Evolutionary conservation across 2,113 vertebrate genomes (phyloP).

Genomic region (Jacana jacana): DNA sequence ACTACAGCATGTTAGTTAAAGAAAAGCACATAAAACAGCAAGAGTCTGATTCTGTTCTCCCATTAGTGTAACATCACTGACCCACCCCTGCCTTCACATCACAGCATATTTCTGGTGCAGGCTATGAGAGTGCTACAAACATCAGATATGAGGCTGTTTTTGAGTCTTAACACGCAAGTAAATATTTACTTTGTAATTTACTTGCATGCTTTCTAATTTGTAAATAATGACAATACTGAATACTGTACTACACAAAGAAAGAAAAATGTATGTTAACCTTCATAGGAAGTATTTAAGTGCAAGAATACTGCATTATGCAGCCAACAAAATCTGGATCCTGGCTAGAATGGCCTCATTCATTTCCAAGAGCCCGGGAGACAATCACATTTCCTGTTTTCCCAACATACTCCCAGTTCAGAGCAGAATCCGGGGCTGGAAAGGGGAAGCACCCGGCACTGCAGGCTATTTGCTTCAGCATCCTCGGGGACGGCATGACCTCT

Average conservation of each 20-base stretch:
- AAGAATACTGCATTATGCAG: constrained; percentile 18
- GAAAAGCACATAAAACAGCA: constrained; percentile 62
- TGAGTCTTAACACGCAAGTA: constrained; percentile 23
- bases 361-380: neutral
- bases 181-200: constrained; percentile 37
- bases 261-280: neutral
- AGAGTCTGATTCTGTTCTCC: neutral
- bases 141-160: constrained; percentile 45
- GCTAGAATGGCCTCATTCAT: constrained; percentile 30
- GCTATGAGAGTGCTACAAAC: neutral
- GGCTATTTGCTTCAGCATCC: neutral
- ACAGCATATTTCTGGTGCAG: neutral
- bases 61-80: neutral
- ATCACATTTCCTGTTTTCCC: neutral
- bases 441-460: neutral
- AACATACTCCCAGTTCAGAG: neutral
- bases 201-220: neutral
- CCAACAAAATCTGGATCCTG: neutral
- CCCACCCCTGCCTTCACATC: neutral
- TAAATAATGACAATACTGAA: neutral
- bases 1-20: constrained; percentile 73
- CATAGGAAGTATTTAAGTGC: neutral
- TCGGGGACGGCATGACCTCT: neutral
- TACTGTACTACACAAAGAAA: neutral
- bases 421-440: neutral